A percentile compares a stretch with the other conserved stretches of the same genome.
Conservation (phyloP, 2,888 invertebrate species). For the Tolmerus cingulatus region DNA sequence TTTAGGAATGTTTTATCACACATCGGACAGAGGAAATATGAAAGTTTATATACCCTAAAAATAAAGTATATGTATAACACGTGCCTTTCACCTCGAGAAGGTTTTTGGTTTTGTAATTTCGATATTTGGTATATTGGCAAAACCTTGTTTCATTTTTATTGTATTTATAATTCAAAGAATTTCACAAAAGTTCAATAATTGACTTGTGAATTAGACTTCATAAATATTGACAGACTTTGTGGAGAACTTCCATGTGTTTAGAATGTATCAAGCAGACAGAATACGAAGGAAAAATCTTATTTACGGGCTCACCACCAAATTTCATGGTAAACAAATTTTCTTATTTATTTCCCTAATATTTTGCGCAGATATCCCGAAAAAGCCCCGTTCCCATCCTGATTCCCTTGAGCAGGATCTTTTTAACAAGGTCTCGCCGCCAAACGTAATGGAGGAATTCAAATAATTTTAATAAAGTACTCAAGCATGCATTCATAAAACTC, state of each 20-base stretch:
- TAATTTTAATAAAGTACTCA: slow-evolving; percentile 19
- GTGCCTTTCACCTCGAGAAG: too few relatives aligned
- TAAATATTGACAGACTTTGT: not conserved
- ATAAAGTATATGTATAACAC: not conserved
- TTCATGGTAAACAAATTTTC: not conserved
- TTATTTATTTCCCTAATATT: not conserved
- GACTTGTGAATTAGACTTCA: not conserved
- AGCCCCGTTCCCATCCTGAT: not conserved
- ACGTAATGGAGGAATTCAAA: not conserved
- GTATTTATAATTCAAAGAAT: not conserved
- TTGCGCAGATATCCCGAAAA: not conserved
- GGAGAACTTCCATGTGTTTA: not conserved
- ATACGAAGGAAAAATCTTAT: not conserved
- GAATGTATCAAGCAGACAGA: not conserved
- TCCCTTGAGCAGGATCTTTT: not conserved
- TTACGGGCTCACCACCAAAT: not conserved
- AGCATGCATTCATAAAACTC: slow-evolving; percentile 2
- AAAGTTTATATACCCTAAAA: not conserved
- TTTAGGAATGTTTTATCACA: not conserved
- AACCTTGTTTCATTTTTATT: not conserved
- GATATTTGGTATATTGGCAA: not conserved
- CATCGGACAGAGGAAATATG: too few relatives aligned
- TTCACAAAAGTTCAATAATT: not conserved
- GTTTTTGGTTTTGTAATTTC: too few relatives aligned
- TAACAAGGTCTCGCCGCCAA: not conserved